Evolutionary conservation across 2,888 invertebrate genomes (phyloP), one percentile per base, ranked within the genome.

Genomic region (Autographa gamma): DNA sequence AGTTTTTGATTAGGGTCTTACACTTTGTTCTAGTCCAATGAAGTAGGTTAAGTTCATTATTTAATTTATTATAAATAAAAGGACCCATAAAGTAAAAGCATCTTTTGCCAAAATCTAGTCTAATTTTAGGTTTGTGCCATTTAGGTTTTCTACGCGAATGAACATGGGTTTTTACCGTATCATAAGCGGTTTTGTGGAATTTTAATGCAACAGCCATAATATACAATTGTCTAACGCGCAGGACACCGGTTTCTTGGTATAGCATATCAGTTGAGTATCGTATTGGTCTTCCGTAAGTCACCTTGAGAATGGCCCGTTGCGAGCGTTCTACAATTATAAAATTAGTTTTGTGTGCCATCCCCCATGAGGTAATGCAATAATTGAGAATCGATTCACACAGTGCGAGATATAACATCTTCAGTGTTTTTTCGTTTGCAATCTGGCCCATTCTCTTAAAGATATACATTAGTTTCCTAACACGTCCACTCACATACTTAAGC

Each of bases 241-340:
- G 25, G 7, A 56, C 19, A 13, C 25, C 56, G 3, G 56, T 56
- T 19, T 56, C 56, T 9, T 25, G 25, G 8, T 56, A 56, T 9
- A 56, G 13, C 32, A 11, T 16, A 60, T 59, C n/a, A 34, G 32
- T 60, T 5, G 60, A 34, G 60, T 32, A 60, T 0, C 60, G 60
- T 14, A 60, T 60, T 16, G 60, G 34, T 60, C 6, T 60, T 31
- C 32, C 32, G 38, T 34, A 60, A 34, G 60, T 32, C 3, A 60
- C 60, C 32, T 60, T 60, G 9, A 60, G 60, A 16, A 60, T 60
- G 34, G 60, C 60, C 6, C 60, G 34, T 60, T 32, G 60, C 16
- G 60, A 14, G 6, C 60, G 60, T 60, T 60, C 60, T n/a, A 34
- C n/a, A 4, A 6, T 34, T n/a, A 60, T 34, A 14, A 60, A 7